Conservation (phyloP, 92 coral and sea anemone genomes). For the Umimayanthus chanpuru region DNA sequence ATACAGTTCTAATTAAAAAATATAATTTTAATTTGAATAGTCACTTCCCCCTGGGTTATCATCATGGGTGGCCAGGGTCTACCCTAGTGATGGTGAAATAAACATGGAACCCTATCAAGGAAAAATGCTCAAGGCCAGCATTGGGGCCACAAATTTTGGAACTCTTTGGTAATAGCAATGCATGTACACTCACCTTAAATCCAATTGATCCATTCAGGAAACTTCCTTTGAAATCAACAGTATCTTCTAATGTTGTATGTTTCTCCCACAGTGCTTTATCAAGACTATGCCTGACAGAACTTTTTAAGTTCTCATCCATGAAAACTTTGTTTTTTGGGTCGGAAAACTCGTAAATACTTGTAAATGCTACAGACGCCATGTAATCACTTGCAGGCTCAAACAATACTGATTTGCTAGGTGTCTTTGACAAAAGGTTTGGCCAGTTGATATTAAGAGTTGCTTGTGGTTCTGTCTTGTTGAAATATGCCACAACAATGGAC, state of each 20-base stretch:
- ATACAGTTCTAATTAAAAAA: no score
- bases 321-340: conserved; percentile 80
- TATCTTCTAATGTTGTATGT: neutral
- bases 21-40: no score
- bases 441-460: neutral
- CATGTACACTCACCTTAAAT: conserved; percentile 22
- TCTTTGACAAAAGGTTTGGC: conserved; percentile 5
- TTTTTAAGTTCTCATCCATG: conserved; percentile 31
- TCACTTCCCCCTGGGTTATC: no score
- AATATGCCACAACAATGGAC: conserved; percentile 84
- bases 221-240: conserved; percentile 1
- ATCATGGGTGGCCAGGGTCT: no score
- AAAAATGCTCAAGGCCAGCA: neutral
- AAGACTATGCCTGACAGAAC: conserved; percentile 16
- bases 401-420: conserved; percentile 34
- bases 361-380: conserved; percentile 71
- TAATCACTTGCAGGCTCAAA: conserved; percentile 58
- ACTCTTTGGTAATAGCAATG: neutral
- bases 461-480: neutral
- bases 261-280: conserved; percentile 9
- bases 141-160: neutral
- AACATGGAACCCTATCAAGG: no score
- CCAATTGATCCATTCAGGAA: conserved; percentile 28
- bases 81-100: no score
- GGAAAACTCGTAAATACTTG: conserved; percentile 71